Conservation (phyloP, 2,888 invertebrate species). For the Minunthozetes semirufus region DNA sequence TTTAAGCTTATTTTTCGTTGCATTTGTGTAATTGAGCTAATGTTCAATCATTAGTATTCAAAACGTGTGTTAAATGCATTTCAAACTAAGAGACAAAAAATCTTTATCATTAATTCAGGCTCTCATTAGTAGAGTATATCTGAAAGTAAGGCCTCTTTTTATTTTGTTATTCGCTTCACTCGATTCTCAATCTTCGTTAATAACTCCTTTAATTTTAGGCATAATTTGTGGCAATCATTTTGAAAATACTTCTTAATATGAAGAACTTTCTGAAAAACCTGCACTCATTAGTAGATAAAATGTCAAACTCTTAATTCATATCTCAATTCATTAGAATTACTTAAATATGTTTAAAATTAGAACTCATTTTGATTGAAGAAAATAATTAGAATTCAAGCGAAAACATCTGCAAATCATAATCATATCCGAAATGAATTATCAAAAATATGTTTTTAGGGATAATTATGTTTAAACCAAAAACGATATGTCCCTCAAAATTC, state of each 20-base stretch:
- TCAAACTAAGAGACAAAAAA: no score
- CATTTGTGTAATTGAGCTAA: no score
- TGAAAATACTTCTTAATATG: not conserved
- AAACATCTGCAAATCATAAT: not conserved
- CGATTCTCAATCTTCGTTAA: not conserved
- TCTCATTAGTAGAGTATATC: no score
- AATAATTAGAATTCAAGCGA: not conserved
- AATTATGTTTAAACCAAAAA: not conserved
- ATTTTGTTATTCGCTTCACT: not conserved
- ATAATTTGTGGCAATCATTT: slow-evolving; percentile 3
- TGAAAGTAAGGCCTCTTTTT: not conserved
- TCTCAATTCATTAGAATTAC: not conserved
- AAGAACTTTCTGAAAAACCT: not conserved
- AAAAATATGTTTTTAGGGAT: no score
- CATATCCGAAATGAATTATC: slow-evolving; percentile 1
- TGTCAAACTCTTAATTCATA: not conserved
- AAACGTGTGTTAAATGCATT: no score
- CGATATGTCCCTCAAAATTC: no score
- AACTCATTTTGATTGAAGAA: not conserved
- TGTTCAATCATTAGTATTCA: no score
- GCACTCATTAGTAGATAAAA: not conserved
- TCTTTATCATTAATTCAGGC: no score
- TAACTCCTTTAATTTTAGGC: not conserved
- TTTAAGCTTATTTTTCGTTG: no score
- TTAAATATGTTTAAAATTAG: no score